phyloP scores from a whole-genome alignment of 2,888 invertebrate genomes.

The Tolmerus cingulatus region DNA sequence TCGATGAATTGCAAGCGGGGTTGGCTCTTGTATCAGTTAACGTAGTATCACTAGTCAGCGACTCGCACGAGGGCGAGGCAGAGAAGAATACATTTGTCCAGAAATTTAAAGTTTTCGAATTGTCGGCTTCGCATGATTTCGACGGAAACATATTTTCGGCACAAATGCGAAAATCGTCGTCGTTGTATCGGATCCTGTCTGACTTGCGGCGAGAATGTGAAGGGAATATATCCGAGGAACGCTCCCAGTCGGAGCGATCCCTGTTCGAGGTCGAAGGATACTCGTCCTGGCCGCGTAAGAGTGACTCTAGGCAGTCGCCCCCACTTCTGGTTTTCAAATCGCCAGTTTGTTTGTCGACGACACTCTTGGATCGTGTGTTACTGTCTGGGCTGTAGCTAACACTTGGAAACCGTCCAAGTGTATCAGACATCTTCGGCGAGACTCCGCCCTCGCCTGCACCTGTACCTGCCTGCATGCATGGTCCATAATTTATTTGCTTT shows the following conservation, averaged over 20 bases:
- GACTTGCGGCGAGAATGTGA: not conserved
- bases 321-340: slow-evolving; percentile 3
- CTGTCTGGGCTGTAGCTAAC: slow-evolving; percentile 30
- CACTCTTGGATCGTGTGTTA: not conserved
- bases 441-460: not conserved
- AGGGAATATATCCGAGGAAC: not conserved
- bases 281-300: not conserved
- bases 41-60: slow-evolving; percentile 24
- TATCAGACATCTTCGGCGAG: not conserved
- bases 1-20: not conserved
- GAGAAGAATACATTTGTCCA: slow-evolving; percentile 47
- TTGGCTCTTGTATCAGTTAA: not conserved
- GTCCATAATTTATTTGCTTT: not conserved
- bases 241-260: slow-evolving; percentile 16
- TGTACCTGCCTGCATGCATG: not conserved
- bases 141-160: not conserved
- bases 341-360: not conserved
- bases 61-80: slow-evolving; percentile 45
- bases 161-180: not conserved
- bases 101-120: slow-evolving; percentile 45
- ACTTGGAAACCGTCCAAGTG: slow-evolving; percentile 3
- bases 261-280: not conserved
- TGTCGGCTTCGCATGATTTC: slow-evolving; percentile 20
- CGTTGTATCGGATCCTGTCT: slow-evolving; percentile 29
- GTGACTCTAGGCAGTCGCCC: not conserved